Base-by-base conservation (phyloP, 2,113 vertebrate genomes). In the Chitala chitala region DNA sequence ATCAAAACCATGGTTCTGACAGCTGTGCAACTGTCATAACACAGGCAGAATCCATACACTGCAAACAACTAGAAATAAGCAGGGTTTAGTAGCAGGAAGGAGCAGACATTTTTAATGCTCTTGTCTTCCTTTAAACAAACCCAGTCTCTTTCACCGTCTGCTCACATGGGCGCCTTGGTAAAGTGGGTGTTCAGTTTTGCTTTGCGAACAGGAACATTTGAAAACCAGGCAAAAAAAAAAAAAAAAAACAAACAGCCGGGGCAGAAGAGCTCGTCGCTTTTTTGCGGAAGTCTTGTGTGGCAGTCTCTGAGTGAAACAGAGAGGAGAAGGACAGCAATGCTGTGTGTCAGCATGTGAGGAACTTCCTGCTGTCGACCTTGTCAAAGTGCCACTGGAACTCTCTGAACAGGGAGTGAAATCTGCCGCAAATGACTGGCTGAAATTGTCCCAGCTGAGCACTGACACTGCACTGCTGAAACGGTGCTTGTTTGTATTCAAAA, bases 201-300 rank as follows among this genome's bases (percentile, higher is more conserved):
- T 79, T 78, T 72, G 61, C 17, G n/a, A 74, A 36, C 46, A 75
- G 83, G 78, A 77, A 82, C 4, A 38, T 63, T 61, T 61, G 75
- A 69, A 48, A 56, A 77, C 82, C 74, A 69, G 74, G 75, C 40
- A 71, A 77, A 72, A 81, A 79, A 79, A 59, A 82, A 80, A 79
- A 81, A 8, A 75, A 63, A 42, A 51, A 77, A 83, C 73, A 66
- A 75, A 61, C 55, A 75, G 74, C 46, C 76, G 75, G 82, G 76
- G 40, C 78, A 79, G 78, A 76, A 75, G 71, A 73, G 50, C 53
- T 71, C 77, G 65, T 17, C 36, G 61, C 56, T 81, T 79, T 80
- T 76, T 77, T 75, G 76, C 76, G 76, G 75, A 80, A 75, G 31
- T 75, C 54, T 77, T 56, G 69, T 48, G 13, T 26, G 53, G 22